These are phyloP conservation scores for Pseudolycoriella hygida DNA, from an alignment of 2,888 invertebrate species.

Conservation along the genomic window DNA sequence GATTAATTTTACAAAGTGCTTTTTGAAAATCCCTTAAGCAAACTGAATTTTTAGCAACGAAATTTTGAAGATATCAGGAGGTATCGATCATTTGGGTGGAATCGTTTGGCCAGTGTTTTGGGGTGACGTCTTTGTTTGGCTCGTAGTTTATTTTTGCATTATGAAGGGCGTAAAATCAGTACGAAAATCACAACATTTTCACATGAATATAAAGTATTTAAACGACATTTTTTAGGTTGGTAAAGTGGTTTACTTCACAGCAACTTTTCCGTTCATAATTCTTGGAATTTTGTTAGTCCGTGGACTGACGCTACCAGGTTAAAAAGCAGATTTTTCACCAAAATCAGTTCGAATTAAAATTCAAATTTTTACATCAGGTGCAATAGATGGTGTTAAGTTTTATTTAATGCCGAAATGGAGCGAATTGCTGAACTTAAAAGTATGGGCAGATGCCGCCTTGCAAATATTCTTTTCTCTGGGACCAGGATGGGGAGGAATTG, in stretches of 20 bases:
- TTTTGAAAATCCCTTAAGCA: no score
- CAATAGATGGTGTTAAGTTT: conserved; percentile 54
- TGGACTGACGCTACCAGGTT: conserved; percentile 56
- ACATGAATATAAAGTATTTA: no score
- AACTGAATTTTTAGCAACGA: conserved; percentile 51
- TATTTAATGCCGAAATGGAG: conserved; percentile 66
- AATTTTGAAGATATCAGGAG: conserved; percentile 52
- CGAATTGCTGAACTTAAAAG: conserved; percentile 55
- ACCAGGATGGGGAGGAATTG: conserved; percentile 70
- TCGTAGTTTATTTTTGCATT: conserved; percentile 66
- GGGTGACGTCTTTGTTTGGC: conserved; percentile 60
- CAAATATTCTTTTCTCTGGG: conserved; percentile 86
- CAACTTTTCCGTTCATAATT: conserved; percentile 63
- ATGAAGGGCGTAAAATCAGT: conserved; percentile 71
- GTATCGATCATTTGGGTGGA: conserved; percentile 54
- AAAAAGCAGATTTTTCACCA: no score
- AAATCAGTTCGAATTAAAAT: no score
- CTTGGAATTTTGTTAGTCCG: conserved; percentile 52
- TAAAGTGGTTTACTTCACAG: conserved; percentile 64
- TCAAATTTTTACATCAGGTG: no score
- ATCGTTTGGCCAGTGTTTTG: conserved; percentile 67
- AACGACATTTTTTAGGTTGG: conserved; percentile 16
- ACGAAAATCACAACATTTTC: conserved; percentile 44
- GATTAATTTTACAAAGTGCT: no score
- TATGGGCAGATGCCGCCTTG: conserved; percentile 86